phyloP scores from a whole-genome alignment of 2,888 invertebrate genomes.

The Chrysomela aeneicollis region DNA sequence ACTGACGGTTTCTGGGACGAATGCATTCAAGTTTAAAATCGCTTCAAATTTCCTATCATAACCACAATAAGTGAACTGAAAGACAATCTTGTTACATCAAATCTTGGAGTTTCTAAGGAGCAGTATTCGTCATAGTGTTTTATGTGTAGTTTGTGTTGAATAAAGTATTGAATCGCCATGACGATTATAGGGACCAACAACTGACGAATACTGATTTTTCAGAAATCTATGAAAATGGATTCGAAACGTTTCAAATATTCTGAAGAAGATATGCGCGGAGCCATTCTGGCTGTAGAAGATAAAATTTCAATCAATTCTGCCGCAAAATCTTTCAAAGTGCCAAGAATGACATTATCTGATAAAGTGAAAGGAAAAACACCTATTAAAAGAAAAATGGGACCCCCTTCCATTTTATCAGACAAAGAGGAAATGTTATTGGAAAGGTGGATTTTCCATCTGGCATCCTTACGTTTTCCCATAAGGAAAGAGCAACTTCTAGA shows the following conservation, averaged over 20 bases:
- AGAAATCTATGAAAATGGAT: constrained; percentile 5
- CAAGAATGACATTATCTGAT: neutral
- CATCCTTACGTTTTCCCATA: constrained; percentile 9
- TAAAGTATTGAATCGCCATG: no score
- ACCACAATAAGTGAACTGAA: no score
- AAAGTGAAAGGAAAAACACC: neutral
- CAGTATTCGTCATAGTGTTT: no score
- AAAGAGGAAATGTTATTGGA: constrained; percentile 10
- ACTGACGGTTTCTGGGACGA: no score
- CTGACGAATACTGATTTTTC: no score
- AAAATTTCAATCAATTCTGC: neutral
- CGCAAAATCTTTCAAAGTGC: neutral
- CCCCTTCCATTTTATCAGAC: constrained; percentile 1
- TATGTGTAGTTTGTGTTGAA: no score
- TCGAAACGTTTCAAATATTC: neutral
- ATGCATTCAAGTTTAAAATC: no score
- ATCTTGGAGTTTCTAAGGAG: no score
- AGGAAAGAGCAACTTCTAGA: constrained; percentile 21
- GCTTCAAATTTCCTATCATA: no score
- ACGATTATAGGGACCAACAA: no score
- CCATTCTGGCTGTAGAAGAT: neutral
- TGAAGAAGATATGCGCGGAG: neutral
- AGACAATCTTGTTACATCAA: no score
- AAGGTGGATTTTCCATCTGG: constrained; percentile 15
- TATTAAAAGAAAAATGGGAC: constrained; percentile 9